Base-by-base conservation (phyloP, 2,113 vertebrate species). In the Lichenostomus cassidix region DNA sequence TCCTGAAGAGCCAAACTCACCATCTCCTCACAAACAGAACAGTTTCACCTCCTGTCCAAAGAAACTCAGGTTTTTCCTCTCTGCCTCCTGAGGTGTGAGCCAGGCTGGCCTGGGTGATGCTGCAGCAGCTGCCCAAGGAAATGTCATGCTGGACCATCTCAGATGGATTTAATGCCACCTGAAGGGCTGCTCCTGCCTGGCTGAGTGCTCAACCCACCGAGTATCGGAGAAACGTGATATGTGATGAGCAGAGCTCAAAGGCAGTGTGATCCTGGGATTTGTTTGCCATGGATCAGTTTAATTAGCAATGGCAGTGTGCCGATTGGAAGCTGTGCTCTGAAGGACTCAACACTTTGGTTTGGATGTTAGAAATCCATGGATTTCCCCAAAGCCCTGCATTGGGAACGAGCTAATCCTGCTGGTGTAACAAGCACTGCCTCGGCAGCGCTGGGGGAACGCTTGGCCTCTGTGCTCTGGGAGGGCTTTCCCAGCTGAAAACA, bases 81-180 rank as follows among this genome's bases (percentile, higher is more conserved):
- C 50, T 65, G 35, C 49, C 35, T 41, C 60, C 60, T 29, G 60
- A 58, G 60, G 24, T 58, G 60, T 85, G 70, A 58, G 7, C 28
- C 35, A 25, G n/a, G 0, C 42, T 20, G 41, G n/a, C 70, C 70
- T 23, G 35, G n/a, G 35, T 17, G 83, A 24, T 25, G 42, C 70
- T 67, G 60, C 60, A 11, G 2, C 15, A 23, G 50, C 9, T 50
- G 62, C 42, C 58, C 35, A 3, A 14, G 70, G 52, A 41, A 42
- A 11, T 75, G 56, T 58, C 0, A 9, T 25, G 70, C 3, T 65
- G 29, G 10, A 19, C 1, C 0, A 1, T 8, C n/a, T 15, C 50
- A 20, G 50, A 9, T 29, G 52, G 83, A 29, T 58, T 67, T 67
- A 42, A 42, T 67, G 62, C 10, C 83, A 35, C 44, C 31, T 67